Evolutionary conservation across 2,113 vertebrate genomes (phyloP).

Genomic region (Engystomops pustulosus): DNA sequence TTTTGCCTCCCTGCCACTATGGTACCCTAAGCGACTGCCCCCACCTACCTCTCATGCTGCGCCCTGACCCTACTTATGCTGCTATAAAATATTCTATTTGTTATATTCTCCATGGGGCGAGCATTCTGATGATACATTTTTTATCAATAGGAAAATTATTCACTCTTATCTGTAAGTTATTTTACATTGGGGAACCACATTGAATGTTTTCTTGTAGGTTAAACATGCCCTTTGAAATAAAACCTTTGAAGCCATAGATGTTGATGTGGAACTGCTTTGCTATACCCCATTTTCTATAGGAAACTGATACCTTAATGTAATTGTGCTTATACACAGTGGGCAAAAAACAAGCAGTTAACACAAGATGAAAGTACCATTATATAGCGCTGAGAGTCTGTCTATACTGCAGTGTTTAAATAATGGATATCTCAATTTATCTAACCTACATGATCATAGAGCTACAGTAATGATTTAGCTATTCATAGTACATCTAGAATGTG

Average conservation of each 20-base stretch:
- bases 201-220: neutral
- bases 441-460: slow-evolving; percentile 29
- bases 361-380: neutral
- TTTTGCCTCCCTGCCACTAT: too few species aligned
- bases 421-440: slow-evolving; percentile 29
- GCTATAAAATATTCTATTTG: too few species aligned
- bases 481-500: slow-evolving; percentile 36
- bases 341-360: neutral
- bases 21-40: too few species aligned
- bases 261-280: neutral
- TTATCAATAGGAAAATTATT: too few species aligned
- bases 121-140: too few species aligned
- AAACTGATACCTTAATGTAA: neutral
- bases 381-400: neutral
- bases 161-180: too few species aligned
- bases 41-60: too few species aligned
- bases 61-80: too few species aligned
- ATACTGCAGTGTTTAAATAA: slow-evolving; percentile 36
- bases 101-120: too few species aligned
- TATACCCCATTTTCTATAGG: neutral
- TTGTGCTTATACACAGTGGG: too few species aligned
- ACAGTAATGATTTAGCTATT: slow-evolving; percentile 40
- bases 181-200: too few species aligned
- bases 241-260: neutral
- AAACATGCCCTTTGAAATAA: neutral